Evolutionary conservation across 2,797 vertebrate species (phyloP).

Genomic region (Microctenopoma stevenorrisi): DNA sequence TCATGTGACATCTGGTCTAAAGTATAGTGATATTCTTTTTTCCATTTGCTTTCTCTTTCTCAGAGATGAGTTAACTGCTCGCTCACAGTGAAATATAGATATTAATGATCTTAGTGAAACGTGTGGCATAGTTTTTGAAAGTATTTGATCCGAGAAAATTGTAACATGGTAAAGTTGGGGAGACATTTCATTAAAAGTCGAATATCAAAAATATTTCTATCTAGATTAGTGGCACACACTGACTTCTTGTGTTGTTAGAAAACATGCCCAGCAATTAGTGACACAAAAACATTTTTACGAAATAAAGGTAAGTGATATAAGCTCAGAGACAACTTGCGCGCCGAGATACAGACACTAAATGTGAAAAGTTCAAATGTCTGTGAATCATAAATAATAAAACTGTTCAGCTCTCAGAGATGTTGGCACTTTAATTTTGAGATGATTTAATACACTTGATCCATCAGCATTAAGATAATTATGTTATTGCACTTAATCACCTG

Average conservation of each 20-base stretch:
- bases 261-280: no score
- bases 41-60: not conserved
- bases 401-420: no score
- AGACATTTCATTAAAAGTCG: no score
- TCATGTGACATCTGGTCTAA: not conserved
- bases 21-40: not conserved
- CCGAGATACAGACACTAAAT: not conserved
- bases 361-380: no score
- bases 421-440: not conserved
- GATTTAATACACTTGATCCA: not conserved
- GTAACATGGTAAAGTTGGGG: no score
- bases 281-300: no score
- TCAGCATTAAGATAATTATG: constrained; percentile 8
- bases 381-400: no score
- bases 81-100: not conserved
- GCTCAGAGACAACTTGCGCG: not conserved
- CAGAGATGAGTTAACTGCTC: not conserved
- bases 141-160: no score
- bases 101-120: not conserved
- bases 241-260: no score
- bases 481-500: not conserved
- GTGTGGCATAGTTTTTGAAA: no score
- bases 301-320: not conserved
- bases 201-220: no score
- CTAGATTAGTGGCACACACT: no score